A percentile compares a stretch with the other conserved stretches of the same genome.
phyloP scores from a whole-genome alignment of 2,113 vertebrate species.

The Porphyrio hochstetteri region DNA sequence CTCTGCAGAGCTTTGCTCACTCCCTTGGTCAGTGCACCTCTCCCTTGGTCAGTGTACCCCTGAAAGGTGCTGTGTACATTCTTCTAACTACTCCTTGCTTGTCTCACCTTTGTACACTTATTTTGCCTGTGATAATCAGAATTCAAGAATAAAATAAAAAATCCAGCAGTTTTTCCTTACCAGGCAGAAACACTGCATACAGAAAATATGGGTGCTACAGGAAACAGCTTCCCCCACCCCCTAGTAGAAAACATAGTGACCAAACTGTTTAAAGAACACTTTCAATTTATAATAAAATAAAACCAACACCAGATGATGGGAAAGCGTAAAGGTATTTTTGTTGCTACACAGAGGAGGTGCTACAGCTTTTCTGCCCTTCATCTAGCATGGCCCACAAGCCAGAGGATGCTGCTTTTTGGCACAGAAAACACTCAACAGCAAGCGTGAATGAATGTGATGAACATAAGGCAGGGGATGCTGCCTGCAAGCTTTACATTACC shows the following conservation, averaged over 20 bases:
- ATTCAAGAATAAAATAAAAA: neutral
- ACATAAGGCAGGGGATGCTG: neutral
- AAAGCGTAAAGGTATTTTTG: neutral
- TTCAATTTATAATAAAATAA: neutral
- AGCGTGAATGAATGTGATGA: accelerated
- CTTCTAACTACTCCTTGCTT: neutral
- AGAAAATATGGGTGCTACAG: neutral
- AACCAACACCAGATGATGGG: neutral
- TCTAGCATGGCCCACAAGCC: neutral
- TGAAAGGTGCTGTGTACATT: neutral
- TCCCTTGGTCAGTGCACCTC: neutral
- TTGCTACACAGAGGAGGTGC: neutral
- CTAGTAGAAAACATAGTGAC: neutral
- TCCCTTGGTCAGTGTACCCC: neutral
- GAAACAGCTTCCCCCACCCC: neutral
- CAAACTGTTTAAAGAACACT: neutral
- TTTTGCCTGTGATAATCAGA: neutral
- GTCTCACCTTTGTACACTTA: neutral
- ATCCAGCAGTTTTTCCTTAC: neutral
- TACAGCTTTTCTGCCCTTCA: neutral
- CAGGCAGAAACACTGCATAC: neutral
- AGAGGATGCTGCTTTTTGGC: neutral
- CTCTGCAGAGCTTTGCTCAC: neutral
- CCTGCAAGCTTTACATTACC: neutral
- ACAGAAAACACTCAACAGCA: neutral